A percentile compares a stretch with the other conserved stretches of the same genome.
Conservation (phyloP, 2,113 vertebrate species). For the Zosterops japonicus region DNA sequence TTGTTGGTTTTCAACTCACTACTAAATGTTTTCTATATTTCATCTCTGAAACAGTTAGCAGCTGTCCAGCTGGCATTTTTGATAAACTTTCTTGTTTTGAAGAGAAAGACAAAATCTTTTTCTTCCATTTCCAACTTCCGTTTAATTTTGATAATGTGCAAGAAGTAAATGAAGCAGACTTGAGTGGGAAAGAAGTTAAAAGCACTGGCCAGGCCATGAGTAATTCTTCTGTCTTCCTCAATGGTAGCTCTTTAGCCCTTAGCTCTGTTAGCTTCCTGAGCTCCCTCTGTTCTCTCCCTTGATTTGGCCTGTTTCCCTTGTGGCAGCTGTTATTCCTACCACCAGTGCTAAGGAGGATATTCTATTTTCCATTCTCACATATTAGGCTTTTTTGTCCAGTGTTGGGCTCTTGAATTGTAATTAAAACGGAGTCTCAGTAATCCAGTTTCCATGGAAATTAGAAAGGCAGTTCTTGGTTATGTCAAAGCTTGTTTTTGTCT, state of each 20-base stretch:
- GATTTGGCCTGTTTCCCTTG: neutral
- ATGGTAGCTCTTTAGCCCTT: neutral
- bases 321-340: neutral
- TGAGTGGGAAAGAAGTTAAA: neutral
- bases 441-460: neutral
- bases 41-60: neutral
- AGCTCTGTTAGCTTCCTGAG: neutral
- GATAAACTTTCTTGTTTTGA: neutral
- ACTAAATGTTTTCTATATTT: rapidly evolving
- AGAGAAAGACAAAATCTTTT: neutral
- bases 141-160: neutral
- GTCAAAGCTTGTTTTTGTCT: neutral
- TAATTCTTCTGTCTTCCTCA: neutral
- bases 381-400: neutral
- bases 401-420: neutral
- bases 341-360: neutral
- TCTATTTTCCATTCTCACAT: neutral
- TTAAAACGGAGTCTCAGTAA: neutral
- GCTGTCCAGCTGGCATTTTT: neutral
- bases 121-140: neutral
- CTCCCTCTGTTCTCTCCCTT: neutral
- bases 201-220: neutral
- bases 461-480: neutral
- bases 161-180: neutral
- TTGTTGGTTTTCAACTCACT: neutral